These are phyloP conservation scores for Haliclona indistincta DNA, from an alignment of 37 sponge, comb jelly and placozoan species.

Conservation along the genomic window DNA sequence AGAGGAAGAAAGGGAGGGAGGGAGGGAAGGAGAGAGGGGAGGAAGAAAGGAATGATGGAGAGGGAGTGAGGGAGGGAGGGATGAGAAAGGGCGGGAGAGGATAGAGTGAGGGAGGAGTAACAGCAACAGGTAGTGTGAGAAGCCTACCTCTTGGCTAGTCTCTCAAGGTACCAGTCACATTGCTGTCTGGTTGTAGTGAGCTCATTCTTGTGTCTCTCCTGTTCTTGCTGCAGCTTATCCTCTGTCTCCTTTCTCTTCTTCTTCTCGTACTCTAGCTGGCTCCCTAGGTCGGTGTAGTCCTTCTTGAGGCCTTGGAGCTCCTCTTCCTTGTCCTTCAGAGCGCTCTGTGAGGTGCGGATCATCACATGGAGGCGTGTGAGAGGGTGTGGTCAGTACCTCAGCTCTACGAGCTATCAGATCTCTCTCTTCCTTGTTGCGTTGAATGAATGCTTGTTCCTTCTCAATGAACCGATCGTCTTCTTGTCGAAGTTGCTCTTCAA, in stretches of 20 bases:
- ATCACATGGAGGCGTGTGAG: no score
- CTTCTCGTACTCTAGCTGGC: not conserved
- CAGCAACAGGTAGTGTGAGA: no score
- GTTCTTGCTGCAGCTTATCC: not conserved
- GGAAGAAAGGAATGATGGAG: not conserved
- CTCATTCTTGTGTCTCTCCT: not conserved
- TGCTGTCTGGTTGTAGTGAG: not conserved
- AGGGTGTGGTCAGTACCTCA: no score
- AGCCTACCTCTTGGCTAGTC: not conserved
- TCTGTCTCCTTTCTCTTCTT: not conserved
- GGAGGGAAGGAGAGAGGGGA: not conserved
- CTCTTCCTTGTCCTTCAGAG: not conserved
- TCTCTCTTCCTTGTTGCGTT: no score
- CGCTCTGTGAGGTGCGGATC: no score
- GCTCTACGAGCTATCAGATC: no score
- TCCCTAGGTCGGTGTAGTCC: not conserved
- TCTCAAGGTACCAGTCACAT: not conserved
- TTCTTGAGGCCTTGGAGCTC: not conserved
- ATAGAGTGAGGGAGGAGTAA: slow-evolving; percentile 1
- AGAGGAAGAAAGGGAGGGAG: not conserved
- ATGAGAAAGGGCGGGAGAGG: not conserved
- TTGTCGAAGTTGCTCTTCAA: no score
- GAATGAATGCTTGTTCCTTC: no score
- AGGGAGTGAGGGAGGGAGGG: slow-evolving; percentile 1
- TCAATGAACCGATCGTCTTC: no score